These are phyloP conservation scores for Phenganax marumi DNA, from an alignment of 92 coral and sea anemone genomes.

Conservation along the genomic window DNA sequence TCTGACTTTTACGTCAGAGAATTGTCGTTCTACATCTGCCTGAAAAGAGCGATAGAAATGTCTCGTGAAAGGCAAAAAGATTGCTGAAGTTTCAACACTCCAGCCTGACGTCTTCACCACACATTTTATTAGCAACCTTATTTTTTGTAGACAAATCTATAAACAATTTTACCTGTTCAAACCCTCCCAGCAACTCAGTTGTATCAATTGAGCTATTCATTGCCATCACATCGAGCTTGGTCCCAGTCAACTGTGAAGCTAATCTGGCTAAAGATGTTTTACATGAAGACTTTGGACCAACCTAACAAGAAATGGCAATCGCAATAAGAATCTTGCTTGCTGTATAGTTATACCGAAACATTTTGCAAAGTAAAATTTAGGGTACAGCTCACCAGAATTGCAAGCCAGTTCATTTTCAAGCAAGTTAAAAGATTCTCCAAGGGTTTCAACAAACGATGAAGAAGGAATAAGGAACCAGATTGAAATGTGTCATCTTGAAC, in stretches of 20 bases:
- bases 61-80: background rate
- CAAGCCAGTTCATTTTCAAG: constrained; percentile 95
- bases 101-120: too few relatives aligned
- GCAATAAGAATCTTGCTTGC: background rate
- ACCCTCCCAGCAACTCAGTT: constrained; percentile 92
- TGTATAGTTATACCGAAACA: background rate
- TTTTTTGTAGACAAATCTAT: background rate
- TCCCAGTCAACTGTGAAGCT: constrained; percentile 82
- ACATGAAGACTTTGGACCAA: constrained; percentile 86
- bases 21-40: constrained; percentile 29
- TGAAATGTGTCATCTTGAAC: constrained; percentile 37
- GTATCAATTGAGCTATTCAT: constrained; percentile 98
- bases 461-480: constrained; percentile 52
- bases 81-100: background rate
- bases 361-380: background rate
- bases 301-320: constrained; percentile 43
- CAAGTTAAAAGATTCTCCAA: constrained; percentile 93
- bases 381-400: constrained; percentile 71
- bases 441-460: constrained; percentile 75
- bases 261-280: constrained; percentile 89
- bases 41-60: background rate
- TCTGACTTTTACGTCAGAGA: constrained; percentile 12
- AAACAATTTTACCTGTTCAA: constrained; percentile 72
- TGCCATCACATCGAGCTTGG: constrained; percentile 87
- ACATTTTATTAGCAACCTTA: background rate